A percentile compares a stretch with the other conserved stretches of the same genome.
Conservation (phyloP, 2,888 invertebrate species). For the Capitulum mitella region DNA sequence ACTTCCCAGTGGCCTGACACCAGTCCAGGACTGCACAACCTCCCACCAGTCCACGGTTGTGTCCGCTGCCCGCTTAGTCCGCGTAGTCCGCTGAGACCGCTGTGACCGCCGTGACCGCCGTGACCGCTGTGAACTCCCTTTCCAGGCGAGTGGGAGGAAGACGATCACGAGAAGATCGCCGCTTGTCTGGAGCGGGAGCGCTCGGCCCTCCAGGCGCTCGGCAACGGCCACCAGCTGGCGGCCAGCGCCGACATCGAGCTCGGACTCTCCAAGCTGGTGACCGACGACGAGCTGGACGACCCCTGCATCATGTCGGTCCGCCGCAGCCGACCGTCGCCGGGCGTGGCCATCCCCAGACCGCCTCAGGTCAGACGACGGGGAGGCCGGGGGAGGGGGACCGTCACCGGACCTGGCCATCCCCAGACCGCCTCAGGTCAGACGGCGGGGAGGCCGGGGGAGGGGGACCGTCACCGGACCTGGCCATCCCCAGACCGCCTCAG, state of each 20-base stretch:
- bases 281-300: conserved; percentile 21
- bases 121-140: neutral
- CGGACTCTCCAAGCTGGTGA: neutral
- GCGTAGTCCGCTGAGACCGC: too few relatives aligned
- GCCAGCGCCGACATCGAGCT: neutral
- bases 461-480: too few relatives aligned
- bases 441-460: too few relatives aligned
- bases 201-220: neutral
- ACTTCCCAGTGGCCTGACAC: too few relatives aligned
- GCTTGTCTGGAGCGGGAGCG: conserved; percentile 49
- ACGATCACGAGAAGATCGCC: conserved; percentile 58
- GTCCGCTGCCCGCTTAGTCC: too few relatives aligned
- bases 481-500: too few relatives aligned
- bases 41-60: too few relatives aligned
- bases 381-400: too few relatives aligned
- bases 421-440: too few relatives aligned
- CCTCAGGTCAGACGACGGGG: neutral
- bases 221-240: neutral
- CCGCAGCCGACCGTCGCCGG: neutral
- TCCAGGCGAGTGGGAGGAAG: conserved; percentile 63
- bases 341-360: neutral
- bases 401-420: too few relatives aligned
- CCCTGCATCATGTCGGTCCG: conserved; percentile 19
- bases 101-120: neutral
- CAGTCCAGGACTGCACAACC: too few relatives aligned